These are phyloP conservation scores for Rhodinocichla rosea DNA, from an alignment of 2,113 vertebrate genomes.

Conservation along the genomic window DNA sequence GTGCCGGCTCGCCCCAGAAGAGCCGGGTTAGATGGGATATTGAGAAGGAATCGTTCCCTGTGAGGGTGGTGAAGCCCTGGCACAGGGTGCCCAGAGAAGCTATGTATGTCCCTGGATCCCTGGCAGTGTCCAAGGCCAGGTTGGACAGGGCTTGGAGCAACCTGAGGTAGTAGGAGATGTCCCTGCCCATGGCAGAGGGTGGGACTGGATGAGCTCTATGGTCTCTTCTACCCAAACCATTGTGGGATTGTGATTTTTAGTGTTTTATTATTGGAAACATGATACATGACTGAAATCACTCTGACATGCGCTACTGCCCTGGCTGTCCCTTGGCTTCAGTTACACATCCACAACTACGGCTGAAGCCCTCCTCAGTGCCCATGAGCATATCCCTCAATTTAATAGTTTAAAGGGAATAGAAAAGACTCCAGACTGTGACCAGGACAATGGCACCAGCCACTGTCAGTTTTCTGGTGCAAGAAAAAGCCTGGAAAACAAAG, in stretches of 20 bases:
- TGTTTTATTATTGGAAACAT: neutral
- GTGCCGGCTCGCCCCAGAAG: neutral
- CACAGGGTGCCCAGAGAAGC: neutral
- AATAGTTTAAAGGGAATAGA: neutral
- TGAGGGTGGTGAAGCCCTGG: rapidly evolving
- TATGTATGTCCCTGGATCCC: neutral
- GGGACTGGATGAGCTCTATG: neutral
- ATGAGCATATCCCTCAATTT: neutral
- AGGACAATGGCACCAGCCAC: neutral
- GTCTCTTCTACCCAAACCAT: neutral
- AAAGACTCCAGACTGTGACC: neutral
- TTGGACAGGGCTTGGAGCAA: rapidly evolving
- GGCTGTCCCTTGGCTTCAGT: neutral
- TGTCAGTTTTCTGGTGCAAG: neutral
- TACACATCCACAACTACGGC: rapidly evolving
- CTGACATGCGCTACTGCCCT: rapidly evolving
- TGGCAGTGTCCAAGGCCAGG: neutral
- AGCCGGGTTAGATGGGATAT: rapidly evolving
- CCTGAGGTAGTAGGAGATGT: neutral
- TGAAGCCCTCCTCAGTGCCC: neutral
- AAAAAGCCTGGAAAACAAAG: neutral
- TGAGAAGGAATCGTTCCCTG: neutral
- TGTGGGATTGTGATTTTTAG: neutral
- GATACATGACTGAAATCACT: neutral
- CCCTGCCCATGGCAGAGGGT: neutral